phyloP scores from a whole-genome alignment of 2,113 vertebrate species.

The Phrynocephalus versicolor region DNA sequence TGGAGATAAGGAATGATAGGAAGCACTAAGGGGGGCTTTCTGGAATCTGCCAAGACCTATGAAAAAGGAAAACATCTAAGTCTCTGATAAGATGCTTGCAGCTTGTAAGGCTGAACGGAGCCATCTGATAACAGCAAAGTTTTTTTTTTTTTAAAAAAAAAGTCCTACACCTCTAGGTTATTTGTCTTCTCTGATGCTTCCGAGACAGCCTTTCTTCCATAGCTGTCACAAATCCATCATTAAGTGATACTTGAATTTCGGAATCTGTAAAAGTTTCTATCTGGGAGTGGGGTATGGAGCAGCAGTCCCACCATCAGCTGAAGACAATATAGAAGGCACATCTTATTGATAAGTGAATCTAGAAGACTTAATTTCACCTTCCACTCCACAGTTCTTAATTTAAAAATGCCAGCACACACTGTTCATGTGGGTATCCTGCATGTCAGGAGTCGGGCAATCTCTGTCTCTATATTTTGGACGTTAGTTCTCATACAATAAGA shows the following conservation, averaged over 20 bases:
- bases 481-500: too few relatives aligned
- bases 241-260: background rate
- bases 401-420: too few relatives aligned
- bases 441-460: too few relatives aligned
- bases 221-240: background rate
- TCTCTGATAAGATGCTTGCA: background rate
- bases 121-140: background rate
- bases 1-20: background rate
- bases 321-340: background rate
- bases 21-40: background rate
- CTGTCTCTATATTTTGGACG: too few relatives aligned
- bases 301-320: background rate
- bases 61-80: background rate
- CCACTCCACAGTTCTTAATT: background rate
- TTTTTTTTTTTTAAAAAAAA: too few relatives aligned
- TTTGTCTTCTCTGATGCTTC: background rate
- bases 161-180: background rate
- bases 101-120: background rate
- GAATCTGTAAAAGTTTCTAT: background rate
- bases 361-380: too few relatives aligned
- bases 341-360: background rate
- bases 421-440: too few relatives aligned
- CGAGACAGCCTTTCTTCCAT: background rate
- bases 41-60: background rate
- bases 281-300: background rate